Conservation (phyloP, 2,888 invertebrate genomes). For the Trichogramma evanescens region DNA sequence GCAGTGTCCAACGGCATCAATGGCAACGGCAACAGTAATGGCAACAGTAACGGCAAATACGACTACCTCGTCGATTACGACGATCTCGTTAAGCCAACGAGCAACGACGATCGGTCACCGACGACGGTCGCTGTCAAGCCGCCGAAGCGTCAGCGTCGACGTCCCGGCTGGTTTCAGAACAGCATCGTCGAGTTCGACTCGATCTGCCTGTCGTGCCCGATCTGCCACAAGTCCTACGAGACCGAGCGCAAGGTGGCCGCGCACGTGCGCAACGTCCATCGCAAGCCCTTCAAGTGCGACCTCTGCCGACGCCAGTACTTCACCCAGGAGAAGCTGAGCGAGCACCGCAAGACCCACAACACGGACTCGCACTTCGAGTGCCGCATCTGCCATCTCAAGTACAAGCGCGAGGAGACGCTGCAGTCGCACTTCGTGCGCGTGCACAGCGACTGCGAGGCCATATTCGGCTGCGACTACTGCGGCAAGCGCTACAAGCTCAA, state of each 20-base stretch:
- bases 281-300: conserved; percentile 27
- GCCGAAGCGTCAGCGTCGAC: conserved; percentile 2
- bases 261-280: conserved; percentile 27
- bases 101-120: background rate
- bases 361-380: conserved; percentile 31
- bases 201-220: conserved; percentile 25
- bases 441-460: conserved; percentile 18
- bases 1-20: background rate
- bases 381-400: conserved; percentile 35
- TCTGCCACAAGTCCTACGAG: conserved; percentile 28
- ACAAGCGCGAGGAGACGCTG: conserved; percentile 28
- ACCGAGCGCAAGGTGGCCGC: conserved; percentile 21
- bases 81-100: background rate
- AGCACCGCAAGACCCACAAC: conserved; percentile 32
- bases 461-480: conserved; percentile 32
- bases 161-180: conserved; percentile 15
- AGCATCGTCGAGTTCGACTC: conserved; percentile 17
- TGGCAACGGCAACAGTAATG: background rate
- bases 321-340: conserved; percentile 21
- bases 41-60: background rate
- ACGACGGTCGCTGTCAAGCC: background rate
- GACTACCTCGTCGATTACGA: background rate
- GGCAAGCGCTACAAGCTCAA: conserved; percentile 38
- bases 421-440: conserved; percentile 11
- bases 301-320: conserved; percentile 27